Conservation (phyloP, 2,113 vertebrate species). For the Zosterops pallidus region DNA sequence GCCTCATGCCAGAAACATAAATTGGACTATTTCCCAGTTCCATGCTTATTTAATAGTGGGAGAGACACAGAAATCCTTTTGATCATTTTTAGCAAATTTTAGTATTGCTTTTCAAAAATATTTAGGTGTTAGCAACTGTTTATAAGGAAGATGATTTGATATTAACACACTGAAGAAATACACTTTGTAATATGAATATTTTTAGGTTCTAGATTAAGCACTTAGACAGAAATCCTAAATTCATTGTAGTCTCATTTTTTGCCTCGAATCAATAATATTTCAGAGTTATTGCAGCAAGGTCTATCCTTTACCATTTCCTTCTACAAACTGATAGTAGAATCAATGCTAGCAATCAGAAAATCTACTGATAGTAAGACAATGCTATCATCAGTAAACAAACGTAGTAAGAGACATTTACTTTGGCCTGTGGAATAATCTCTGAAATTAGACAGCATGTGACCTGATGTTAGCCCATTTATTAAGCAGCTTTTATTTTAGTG, state of each 20-base stretch:
- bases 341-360: constrained; percentile 22
- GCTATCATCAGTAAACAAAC: not conserved
- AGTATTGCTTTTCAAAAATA: not conserved
- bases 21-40: not conserved
- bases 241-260: not conserved
- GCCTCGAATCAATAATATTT: not conserved
- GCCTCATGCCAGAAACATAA: not conserved
- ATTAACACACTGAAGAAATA: not conserved
- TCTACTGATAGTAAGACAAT: not conserved
- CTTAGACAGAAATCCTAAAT: not conserved
- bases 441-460: not conserved
- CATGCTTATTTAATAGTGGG: not conserved
- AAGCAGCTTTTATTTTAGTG: not conserved
- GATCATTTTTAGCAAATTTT: not conserved
- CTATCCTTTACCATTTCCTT: not conserved
- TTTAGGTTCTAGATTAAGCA: not conserved
- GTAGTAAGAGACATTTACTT: not conserved
- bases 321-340: not conserved
- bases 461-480: constrained; percentile 2
- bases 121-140: not conserved
- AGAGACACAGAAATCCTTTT: constrained; percentile 22
- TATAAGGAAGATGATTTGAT: not conserved
- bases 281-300: not conserved
- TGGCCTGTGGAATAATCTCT: not conserved
- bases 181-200: not conserved